Conservation (phyloP, 2,888 invertebrate species). For the Nomada fucata region DNA sequence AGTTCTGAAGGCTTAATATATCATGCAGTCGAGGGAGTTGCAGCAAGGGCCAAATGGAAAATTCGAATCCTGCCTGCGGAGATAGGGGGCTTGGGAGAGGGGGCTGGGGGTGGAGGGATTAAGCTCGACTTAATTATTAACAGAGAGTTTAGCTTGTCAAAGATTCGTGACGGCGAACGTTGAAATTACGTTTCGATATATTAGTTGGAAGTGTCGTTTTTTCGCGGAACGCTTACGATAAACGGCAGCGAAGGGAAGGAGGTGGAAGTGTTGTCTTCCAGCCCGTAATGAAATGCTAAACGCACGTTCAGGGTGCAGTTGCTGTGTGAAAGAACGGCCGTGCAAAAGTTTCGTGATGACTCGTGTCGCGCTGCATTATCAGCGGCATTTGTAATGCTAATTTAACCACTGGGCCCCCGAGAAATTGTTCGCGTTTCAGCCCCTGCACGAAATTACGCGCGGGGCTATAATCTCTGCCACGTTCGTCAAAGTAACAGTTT, state of each 20-base stretch:
- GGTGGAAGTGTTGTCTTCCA: conserved; percentile 30
- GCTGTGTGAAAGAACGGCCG: conserved; percentile 62
- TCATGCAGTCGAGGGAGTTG: conserved; percentile 27
- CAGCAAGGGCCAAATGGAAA: conserved; percentile 8
- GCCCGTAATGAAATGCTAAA: conserved; percentile 69
- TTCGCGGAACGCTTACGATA: no score
- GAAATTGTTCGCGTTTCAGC: conserved; percentile 56
- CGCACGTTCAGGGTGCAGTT: conserved; percentile 49
- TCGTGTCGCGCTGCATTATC: conserved; percentile 59
- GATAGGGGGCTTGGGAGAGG: background rate
- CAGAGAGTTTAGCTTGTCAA: background rate
- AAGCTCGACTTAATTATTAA: background rate
- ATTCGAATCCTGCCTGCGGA: conserved; percentile 8
- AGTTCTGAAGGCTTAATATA: conserved; percentile 31
- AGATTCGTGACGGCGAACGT: background rate
- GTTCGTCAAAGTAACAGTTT: background rate
- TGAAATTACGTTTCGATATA: background rate
- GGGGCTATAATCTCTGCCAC: conserved; percentile 14
- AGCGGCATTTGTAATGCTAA: conserved; percentile 65
- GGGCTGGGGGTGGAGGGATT: no score
- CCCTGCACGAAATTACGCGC: conserved; percentile 38
- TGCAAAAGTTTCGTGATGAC: conserved; percentile 65
- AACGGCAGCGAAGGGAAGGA: background rate
- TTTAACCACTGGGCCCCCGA: conserved; percentile 50
- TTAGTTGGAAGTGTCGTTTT: no score